phyloP scores from a whole-genome alignment of 2,888 invertebrate genomes.

The Calameuta pallipes region DNA sequence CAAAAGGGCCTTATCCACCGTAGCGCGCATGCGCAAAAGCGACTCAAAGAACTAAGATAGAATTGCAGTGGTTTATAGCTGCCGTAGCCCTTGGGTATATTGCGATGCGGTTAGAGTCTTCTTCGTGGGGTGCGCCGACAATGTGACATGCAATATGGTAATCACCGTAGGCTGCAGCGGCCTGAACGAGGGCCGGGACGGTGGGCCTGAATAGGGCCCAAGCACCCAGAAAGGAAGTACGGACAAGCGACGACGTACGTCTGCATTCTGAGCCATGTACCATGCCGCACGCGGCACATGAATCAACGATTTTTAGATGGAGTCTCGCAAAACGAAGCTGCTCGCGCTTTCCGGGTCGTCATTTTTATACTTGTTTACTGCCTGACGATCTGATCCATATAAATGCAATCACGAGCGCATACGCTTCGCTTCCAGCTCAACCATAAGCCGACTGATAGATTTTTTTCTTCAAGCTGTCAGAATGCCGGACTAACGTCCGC shows the following conservation, averaged over 20 bases:
- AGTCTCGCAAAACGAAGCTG: neutral
- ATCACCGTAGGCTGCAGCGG: conserved; percentile 40
- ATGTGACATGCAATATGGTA: conserved; percentile 60
- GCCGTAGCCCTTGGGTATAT: conserved; percentile 45
- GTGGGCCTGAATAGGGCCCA: conserved; percentile 47
- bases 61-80: conserved; percentile 58
- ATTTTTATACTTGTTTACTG: neutral
- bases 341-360: neutral
- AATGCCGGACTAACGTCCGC: conserved; percentile 45
- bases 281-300: conserved; percentile 39
- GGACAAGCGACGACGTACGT: conserved; percentile 46
- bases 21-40: conserved; percentile 16
- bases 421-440: neutral
- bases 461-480: conserved; percentile 32
- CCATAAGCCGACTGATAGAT: conserved; percentile 31
- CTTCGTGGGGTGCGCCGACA: conserved; percentile 49
- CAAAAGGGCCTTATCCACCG: conserved; percentile 52
- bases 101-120: conserved; percentile 51
- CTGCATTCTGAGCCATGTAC: conserved; percentile 31
- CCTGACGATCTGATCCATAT: conserved; percentile 52
- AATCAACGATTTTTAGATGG: conserved; percentile 41
- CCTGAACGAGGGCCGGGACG: conserved; percentile 29
- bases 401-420: conserved; percentile 53
- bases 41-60: conserved; percentile 38
- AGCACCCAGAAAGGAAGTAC: conserved; percentile 46